A percentile compares a stretch with the other conserved stretches of the same genome.
Conservation (phyloP, 2,113 vertebrate genomes). For the Sphaerodactylus townsendi region DNA sequence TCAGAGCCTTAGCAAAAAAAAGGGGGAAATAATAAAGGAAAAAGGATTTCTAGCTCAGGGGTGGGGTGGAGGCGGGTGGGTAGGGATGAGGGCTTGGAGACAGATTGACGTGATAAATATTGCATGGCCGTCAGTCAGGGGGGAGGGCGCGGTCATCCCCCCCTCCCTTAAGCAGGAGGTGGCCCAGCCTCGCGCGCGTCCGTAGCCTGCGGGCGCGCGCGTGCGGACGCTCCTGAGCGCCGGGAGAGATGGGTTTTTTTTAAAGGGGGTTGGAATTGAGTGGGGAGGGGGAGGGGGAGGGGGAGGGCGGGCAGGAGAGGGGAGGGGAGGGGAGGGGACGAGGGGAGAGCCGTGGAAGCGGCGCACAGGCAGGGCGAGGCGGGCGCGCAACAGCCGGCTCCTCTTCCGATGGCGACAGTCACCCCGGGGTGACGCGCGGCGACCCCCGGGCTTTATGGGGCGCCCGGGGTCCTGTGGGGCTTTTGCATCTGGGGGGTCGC, state of each 20-base stretch:
- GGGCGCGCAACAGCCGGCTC: neutral
- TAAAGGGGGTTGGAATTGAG: constrained; percentile 50
- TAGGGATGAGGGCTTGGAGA: neutral
- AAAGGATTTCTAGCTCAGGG: neutral
- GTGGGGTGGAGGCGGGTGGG: constrained; percentile 4
- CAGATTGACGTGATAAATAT: constrained; percentile 15
- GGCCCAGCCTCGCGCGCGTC: constrained; percentile 81
- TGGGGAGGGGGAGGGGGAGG: constrained; percentile 56
- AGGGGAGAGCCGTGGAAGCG: too few relatives aligned
- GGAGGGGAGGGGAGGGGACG: neutral
- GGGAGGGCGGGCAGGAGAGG: constrained; percentile 30
- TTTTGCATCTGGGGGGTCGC: neutral
- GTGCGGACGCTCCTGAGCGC: constrained; percentile 46
- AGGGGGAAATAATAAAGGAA: neutral
- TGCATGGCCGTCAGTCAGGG: constrained; percentile 1
- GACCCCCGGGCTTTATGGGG: neutral
- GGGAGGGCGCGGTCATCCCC: neutral
- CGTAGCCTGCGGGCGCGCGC: constrained; percentile 71
- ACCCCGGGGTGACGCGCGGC: neutral
- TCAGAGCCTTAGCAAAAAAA: neutral
- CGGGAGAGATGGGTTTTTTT: constrained; percentile 49
- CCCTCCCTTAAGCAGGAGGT: constrained; percentile 38
- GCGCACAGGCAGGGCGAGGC: constrained; percentile 32
- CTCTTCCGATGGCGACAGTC: neutral
- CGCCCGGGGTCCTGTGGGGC: neutral